A percentile compares a stretch with the other conserved stretches of the same genome.
Evolutionary conservation across 1,140 invertebrate genomes (phyloP).

Genomic region (Orius laevigatus): DNA sequence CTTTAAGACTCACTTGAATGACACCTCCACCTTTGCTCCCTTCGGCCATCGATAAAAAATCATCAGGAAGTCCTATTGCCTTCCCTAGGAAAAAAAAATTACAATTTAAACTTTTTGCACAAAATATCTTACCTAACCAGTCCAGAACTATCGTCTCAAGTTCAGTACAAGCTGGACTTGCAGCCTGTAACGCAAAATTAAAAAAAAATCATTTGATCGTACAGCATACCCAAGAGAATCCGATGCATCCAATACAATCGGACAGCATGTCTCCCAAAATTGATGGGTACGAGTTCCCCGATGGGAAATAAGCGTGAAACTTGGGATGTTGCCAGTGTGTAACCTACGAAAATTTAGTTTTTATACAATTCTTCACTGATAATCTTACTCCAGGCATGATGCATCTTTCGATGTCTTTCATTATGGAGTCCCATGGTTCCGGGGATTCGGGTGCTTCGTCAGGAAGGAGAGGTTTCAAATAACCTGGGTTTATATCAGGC

Average conservation of each 20-base stretch:
- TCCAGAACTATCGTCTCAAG: conserved; percentile 92
- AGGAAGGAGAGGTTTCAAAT: conserved; percentile 71
- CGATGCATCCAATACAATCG: conserved; percentile 89
- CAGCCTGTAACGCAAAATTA: conserved; percentile 45
- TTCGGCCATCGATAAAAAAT: conserved; percentile 66
- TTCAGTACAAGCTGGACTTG: conserved; percentile 94
- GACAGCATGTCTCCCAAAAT: conserved; percentile 96
- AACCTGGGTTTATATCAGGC: conserved; percentile 79
- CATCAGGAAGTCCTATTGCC: conserved; percentile 76
- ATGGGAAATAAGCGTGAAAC: conserved; percentile 97
- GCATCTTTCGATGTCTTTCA: conserved; percentile 84
- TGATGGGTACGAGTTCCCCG: conserved; percentile 93
- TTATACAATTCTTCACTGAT: not conserved
- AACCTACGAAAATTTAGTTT: conserved; percentile 35
- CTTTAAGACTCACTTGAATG: conserved; percentile 49
- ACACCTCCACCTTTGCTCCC: conserved; percentile 82
- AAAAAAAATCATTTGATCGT: too few relatives aligned
- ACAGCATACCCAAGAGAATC: conserved; percentile 87
- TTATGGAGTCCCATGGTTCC: conserved; percentile 81
- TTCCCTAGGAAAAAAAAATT: conserved; percentile 38
- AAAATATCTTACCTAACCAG: conserved; percentile 71
- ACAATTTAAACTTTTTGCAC: not conserved
- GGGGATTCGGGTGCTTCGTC: conserved; percentile 67
- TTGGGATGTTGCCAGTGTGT: conserved; percentile 99
- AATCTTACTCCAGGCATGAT: conserved; percentile 83